Evolutionary conservation across 1,140 invertebrate genomes (phyloP), one percentile per base, ranked within the genome.

Genomic region (Akabosia matsudoensis): DNA sequence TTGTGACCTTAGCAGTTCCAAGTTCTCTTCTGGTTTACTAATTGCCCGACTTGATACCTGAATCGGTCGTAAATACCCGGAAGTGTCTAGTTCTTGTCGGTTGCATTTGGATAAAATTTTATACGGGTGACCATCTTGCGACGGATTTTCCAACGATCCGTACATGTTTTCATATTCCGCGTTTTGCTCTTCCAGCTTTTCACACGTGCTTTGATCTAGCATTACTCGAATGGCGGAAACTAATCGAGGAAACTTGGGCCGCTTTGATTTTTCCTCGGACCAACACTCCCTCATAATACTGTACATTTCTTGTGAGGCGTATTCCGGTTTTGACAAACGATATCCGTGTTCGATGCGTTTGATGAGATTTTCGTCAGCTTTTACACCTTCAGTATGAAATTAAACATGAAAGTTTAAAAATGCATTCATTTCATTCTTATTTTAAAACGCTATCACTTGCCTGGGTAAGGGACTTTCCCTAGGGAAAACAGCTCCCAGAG

Each of bases 401-500:
- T 45, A n/a, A n/a, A n/a, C n/a, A n/a, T n/a, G n/a, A n/a, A n/a
- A n/a, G n/a, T n/a, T n/a, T n/a, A n/a, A n/a, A n/a, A n/a, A n/a
- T n/a, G n/a, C n/a, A n/a, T n/a, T n/a, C n/a, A n/a, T n/a, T n/a
- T n/a, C n/a, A n/a, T n/a, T n/a, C n/a, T n/a, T n/a, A n/a, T n/a
- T n/a, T n/a, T n/a, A n/a, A n/a, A n/a, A n/a, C n/a, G n/a, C n/a
- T n/a, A n/a, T n/a, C n/a, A n/a, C 18, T 45, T 45, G 18, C 91
- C 91, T 0, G 92, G 92, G 84, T 93, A 93, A 13, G 92, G 92
- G 0, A 89, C 89, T 0, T 90, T 89, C 67, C 90, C 92, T 82
- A 94, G 83, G 18, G 92, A 93, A 33, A 90, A 90, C 54, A 95
- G 94, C 84, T 95, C 93, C 93, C 93, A 95, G 0, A 94, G 83